These are phyloP conservation scores for Nomada lathburiana DNA, from an alignment of 2,888 invertebrate species.

Conservation along the genomic window DNA sequence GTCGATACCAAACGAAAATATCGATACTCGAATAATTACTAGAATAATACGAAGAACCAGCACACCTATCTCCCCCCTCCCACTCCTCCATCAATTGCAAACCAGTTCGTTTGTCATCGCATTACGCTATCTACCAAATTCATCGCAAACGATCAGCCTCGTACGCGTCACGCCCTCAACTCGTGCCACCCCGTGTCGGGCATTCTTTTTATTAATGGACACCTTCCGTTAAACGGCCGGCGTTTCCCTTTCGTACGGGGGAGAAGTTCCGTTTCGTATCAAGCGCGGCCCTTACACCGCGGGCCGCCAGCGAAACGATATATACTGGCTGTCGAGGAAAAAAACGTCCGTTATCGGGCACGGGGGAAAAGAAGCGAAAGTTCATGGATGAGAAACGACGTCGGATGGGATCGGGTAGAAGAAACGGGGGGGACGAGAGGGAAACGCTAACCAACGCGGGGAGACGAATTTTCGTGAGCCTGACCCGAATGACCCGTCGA, in stretches of 20 bases:
- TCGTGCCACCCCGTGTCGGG: neutral
- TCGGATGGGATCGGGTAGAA: neutral
- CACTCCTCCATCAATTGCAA: neutral
- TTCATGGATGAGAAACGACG: conserved; percentile 3
- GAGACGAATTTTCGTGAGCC: neutral
- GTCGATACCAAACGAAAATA: too few species aligned
- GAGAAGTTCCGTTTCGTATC: conserved; percentile 19
- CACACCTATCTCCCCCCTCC: neutral
- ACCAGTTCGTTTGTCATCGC: neutral
- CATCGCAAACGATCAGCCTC: neutral
- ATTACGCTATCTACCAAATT: neutral
- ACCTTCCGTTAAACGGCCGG: neutral
- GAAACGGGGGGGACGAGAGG: neutral
- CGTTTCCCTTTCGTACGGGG: neutral
- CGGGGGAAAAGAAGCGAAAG: conserved; percentile 15
- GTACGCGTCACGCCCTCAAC: neutral
- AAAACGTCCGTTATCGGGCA: conserved; percentile 1
- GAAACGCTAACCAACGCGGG: neutral
- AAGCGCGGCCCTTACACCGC: neutral
- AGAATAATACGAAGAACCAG: too few species aligned
- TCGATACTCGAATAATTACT: too few species aligned
- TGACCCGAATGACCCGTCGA: too few species aligned
- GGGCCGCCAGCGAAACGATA: neutral
- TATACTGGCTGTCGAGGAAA: conserved; percentile 13
- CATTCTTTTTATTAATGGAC: conserved; percentile 20